Evolutionary conservation across 2,888 invertebrate species (phyloP), one percentile per base, ranked within the genome.

Genomic region (Hydroisotoma schaefferi): DNA sequence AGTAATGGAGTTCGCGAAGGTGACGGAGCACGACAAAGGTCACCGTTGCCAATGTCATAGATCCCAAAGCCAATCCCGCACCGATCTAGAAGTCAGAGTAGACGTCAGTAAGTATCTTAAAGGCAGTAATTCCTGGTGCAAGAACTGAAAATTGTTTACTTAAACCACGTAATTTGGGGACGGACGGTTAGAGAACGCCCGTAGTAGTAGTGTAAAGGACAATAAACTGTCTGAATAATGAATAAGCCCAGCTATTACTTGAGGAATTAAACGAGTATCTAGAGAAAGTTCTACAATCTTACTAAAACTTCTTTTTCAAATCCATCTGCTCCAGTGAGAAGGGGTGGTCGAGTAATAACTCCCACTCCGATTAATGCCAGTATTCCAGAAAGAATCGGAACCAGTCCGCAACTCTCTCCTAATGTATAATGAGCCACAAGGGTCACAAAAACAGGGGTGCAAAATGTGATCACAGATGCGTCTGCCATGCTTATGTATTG

Each of bases 1-100:
- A 88, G 75, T 90, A 92, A 78, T 93, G 92, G 59, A 92, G 81
- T 5, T 87, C 87, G 78, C 91, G 91, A 18, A 93, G 81, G 25
- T 90, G 88, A 66, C 93, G 81, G 49, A 93, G 78, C 55, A 92
- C 77, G 53, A 93, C 87, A 76, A 91, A 93, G 1, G 67, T 60
- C 5, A 59, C 10, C 12, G 64, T 62, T 0, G 68, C 63, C 0
- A 63, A 53, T 18, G 67, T 40, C 63, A 69, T 71, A 48, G 64
- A 67, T n/a, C 62, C 67, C 2, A 68, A 43, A 0, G 68, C 65
- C 37, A 68, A 44, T 5, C 65, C 61, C 2, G 65, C 56, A 28
- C 70, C 70, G 62, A 70, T 68, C 70, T 70, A 51, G 2, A 48
- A 43, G 18, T 55, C 29, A 46, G 25, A 51, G 22, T 12, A 6